Base-by-base conservation (phyloP, 2,888 invertebrate species). In the Parascotia fuliginaria region DNA sequence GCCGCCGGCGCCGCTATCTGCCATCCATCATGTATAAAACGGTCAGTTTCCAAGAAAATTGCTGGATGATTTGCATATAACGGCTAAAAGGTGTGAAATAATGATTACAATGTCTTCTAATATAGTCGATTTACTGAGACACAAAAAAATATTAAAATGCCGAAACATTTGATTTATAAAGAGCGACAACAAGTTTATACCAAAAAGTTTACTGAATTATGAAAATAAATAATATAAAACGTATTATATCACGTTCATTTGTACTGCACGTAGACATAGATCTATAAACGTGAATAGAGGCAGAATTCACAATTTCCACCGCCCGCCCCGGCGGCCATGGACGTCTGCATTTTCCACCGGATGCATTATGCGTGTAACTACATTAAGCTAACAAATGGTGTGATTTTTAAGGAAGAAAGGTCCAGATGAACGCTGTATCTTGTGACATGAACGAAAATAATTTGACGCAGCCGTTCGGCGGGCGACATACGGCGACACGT, bases 371-470 rank as follows among this genome's bases (percentile, higher is more conserved):
- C 74, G 73, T 69, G 66, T 63, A 71, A 64, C 73, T 75, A 74
- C 78, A 83, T 84, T 81, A 84, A 84, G 78, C 79, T 76, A 80
- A 79, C 85, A 86, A 83, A 84, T 81, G 84, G 73, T 79, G 83
- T 85, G 86, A 87, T 89, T 90, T 89, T 89, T 86, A 89, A 89
- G 87, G 89, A 88, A 89, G 89, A 90, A 90, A 77, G 82, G 81
- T 86, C 92, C 92, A 92, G 89, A 92, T 91, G 92, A 91, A 85
- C 84, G 81, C 77, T 82, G 90, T 91, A 89, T 92, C 92, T 92
- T 85, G 89, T 91, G 92, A 91, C 92, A 87, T 81, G 92, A 87
- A 90, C 92, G 86, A 92, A 92, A 92, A 92, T 92, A 92, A 90
- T 92, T 90, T 90, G 89, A 91, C 89, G 90, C 91, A 89, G 91